A percentile compares a stretch with the other conserved stretches of the same genome.
Conservation (phyloP, 2,888 invertebrate species). For the Apamea anceps region DNA sequence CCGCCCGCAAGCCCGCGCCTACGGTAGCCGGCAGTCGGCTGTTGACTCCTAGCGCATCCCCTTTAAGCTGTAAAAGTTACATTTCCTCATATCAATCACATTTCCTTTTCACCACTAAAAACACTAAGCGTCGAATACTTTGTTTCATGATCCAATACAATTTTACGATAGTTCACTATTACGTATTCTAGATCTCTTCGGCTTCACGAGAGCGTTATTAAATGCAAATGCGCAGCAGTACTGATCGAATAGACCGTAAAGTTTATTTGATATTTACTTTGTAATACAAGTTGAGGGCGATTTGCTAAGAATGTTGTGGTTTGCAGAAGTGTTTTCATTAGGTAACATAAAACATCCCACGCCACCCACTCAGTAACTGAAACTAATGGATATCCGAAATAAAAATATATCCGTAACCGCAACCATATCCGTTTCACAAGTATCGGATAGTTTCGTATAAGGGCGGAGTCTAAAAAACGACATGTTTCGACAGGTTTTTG, state of each 20-base stretch:
- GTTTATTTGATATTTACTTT: slow-evolving; percentile 18
- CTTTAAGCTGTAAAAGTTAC: background rate
- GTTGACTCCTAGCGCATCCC: no score
- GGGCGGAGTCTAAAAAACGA: no score
- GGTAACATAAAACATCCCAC: background rate
- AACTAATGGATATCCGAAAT: no score
- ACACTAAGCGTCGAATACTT: slow-evolving; percentile 5
- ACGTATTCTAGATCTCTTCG: slow-evolving; percentile 20
- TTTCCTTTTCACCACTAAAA: background rate
- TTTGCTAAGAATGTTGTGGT: background rate
- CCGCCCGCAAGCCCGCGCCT: no score
- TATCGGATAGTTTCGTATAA: no score
- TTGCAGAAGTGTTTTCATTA: background rate
- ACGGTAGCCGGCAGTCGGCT: no score
- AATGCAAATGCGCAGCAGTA: slow-evolving; percentile 29
- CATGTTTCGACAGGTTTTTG: no score
- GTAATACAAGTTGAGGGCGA: background rate
- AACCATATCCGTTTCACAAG: no score
- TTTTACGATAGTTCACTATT: slow-evolving; percentile 17
- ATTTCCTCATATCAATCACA: background rate
- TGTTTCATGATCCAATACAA: slow-evolving; percentile 29
- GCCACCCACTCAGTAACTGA: no score
- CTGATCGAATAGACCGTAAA: slow-evolving; percentile 10
- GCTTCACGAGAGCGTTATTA: slow-evolving; percentile 27
- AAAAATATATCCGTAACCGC: no score